Percentiles rank a stretch among this genome's conserved stretches.
Conservation (phyloP, 2,113 vertebrate species). For the Tichodroma muraria region DNA sequence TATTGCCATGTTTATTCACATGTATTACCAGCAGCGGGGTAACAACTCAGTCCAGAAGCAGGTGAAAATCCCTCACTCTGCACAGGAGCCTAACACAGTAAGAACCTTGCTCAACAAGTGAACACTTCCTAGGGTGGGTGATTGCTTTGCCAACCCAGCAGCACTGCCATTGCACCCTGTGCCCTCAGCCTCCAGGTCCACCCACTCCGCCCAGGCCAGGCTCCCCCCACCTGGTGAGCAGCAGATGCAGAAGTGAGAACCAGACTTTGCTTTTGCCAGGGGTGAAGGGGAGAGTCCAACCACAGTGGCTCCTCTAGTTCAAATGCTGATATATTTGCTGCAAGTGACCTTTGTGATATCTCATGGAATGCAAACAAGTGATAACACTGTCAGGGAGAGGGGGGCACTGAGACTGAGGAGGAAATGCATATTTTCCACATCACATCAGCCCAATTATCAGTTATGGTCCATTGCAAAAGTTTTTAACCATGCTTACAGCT, state of each 20-base stretch:
- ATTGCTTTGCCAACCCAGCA: not conserved
- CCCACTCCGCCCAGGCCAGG: too few relatives aligned
- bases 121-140: not conserved
- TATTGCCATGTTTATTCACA: too few relatives aligned
- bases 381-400: slow-evolving; percentile 38
- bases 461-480: slow-evolving; percentile 39
- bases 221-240: not conserved
- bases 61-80: not conserved
- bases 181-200: not conserved
- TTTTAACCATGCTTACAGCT: not conserved
- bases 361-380: slow-evolving; percentile 17
- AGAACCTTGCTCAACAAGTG: not conserved
- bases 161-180: not conserved
- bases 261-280: not conserved
- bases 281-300: not conserved
- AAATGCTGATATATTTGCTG: not conserved
- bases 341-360: not conserved
- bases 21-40: not conserved
- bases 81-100: not conserved
- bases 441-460: slow-evolving; percentile 69
- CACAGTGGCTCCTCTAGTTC: not conserved
- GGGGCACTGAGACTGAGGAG: slow-evolving; percentile 67
- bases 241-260: not conserved
- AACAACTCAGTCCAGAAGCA: not conserved
- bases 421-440: slow-evolving; percentile 83